Evolutionary conservation across 2,888 invertebrate genomes (phyloP).

Genomic region (Listrodromus nycthemerus): DNA sequence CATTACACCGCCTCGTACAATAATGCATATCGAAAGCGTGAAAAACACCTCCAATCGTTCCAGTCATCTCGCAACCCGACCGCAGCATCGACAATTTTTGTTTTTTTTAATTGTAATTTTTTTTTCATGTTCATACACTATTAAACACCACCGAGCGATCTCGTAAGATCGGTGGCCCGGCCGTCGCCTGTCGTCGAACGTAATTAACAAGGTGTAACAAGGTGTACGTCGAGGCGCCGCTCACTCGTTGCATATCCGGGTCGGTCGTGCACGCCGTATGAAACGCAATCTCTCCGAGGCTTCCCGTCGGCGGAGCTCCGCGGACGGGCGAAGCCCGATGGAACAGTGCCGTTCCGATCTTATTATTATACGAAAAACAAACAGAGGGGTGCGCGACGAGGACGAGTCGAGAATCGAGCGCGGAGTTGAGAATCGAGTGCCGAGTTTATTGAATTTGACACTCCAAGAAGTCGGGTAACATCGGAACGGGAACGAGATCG

Average conservation of each 20-base stretch:
- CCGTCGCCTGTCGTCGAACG: neutral
- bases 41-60: conserved; percentile 6
- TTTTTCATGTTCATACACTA: neutral
- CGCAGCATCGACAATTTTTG: neutral
- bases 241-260: conserved; percentile 26
- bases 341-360: conserved; percentile 44
- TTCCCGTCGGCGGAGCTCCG: neutral
- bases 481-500: conserved; percentile 80
- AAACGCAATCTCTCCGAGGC: conserved; percentile 57
- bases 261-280: conserved; percentile 19
- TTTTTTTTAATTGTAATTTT: neutral
- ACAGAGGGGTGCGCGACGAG: conserved; percentile 9
- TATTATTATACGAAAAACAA: conserved; percentile 63
- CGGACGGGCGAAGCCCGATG: conserved; percentile 2
- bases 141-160: neutral
- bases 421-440: conserved; percentile 47
- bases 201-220: conserved; percentile 14
- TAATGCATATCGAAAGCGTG: conserved; percentile 8
- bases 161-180: neutral
- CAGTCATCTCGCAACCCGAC: neutral
- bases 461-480: conserved; percentile 83
- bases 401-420: conserved; percentile 12
- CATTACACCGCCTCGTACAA: neutral
- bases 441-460: conserved; percentile 84
- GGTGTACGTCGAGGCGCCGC: neutral